Percentiles rank a stretch among this genome's conserved stretches.
Conservation (phyloP, 2,797 vertebrate species). For the Cynopterus sphinx region DNA sequence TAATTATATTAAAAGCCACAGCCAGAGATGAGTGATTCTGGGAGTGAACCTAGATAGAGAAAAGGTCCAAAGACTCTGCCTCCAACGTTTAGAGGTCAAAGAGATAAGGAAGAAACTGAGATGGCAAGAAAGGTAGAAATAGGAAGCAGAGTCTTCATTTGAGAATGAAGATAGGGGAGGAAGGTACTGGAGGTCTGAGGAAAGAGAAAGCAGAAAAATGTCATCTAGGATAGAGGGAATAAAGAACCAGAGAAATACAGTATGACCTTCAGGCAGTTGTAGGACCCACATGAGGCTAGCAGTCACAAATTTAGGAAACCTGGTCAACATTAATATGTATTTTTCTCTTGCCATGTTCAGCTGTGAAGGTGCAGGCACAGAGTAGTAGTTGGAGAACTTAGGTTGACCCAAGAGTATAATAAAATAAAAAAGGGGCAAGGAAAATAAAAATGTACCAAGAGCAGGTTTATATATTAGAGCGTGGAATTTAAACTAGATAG, state of each 20-base stretch:
- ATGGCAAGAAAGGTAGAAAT: not conserved
- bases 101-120: not conserved
- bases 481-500: not conserved
- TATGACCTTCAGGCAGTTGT: not conserved
- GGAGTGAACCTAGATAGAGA: not conserved
- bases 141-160: not conserved
- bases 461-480: not conserved
- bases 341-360: not conserved
- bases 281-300: not conserved
- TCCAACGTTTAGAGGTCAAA: not conserved
- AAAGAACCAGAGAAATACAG: not conserved
- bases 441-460: not conserved
- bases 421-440: not conserved
- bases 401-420: not conserved
- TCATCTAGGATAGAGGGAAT: not conserved
- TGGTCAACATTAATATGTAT: not conserved
- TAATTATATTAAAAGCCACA: conserved; percentile 19
- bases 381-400: not conserved
- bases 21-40: not conserved
- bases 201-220: not conserved
- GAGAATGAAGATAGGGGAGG: not conserved
- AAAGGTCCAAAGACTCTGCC: not conserved
- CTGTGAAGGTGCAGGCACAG: not conserved
- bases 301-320: not conserved
- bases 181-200: not conserved